Evolutionary conservation across 2,113 vertebrate species (phyloP), one percentile per base, ranked within the genome.

Genomic region (Delphinapterus leucas): DNA sequence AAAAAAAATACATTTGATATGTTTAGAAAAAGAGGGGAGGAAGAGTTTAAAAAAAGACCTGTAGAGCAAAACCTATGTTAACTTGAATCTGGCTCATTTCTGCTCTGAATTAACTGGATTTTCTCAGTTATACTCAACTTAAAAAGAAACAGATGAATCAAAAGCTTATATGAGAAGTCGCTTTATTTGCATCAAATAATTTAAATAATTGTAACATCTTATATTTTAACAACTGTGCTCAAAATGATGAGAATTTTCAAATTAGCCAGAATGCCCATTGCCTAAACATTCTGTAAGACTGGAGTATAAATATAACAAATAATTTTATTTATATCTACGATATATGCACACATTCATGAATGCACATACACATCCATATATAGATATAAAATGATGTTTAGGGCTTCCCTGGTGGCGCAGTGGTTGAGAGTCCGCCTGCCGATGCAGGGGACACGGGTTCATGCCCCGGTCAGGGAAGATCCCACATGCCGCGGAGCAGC

Each of bases 151-250:
- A 79, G 14, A 47, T 3, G 47, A 63, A 73, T 79, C n/a, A 58
- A 65, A 93, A 65, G 71, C 31, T 38, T 68, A 77, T 63, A 7
- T 77, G 76, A 95, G 4, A 36, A 41, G 26, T 82, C 26, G 82
- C 23, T 33, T 96, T 83, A 92, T 94, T 76, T 94, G 23, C 93
- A 73, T 74, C 6, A 86, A 96, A 67, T 71, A 73, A 93, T 61
- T 94, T 41, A 83, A 89, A 58, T 92, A 79, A 63, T 80, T 41
- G 33, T 85, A 74, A 31, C 20, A 74, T 26, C 8, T 79, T 96
- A 55, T 65, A 85, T 77, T 82, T 80, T 88, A 80, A 86, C 21
- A 94, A 21, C 17, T 28, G 15, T 80, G 9, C 85, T 88, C 13
- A 61, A 85, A 81, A 70, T 38, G 73, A 81, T 60, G 58, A 88